phyloP scores from a whole-genome alignment of 1,140 invertebrate species.

The Doryteuthis pealeii region DNA sequence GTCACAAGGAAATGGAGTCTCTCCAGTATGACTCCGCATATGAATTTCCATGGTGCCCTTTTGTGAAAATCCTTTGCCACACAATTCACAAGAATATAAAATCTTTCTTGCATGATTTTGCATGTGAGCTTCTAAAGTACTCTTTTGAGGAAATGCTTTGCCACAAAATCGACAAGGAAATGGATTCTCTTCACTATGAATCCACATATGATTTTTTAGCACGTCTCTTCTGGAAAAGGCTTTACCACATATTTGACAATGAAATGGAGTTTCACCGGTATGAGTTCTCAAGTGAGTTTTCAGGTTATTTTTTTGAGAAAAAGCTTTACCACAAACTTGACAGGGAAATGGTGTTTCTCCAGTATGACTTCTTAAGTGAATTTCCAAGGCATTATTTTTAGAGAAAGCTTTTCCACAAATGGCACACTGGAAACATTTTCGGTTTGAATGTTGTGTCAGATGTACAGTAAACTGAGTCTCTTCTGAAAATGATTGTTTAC shows the following conservation, averaged over 20 bases:
- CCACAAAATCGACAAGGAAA: slow-evolving; percentile 60
- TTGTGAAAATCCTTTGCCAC: slow-evolving; percentile 88
- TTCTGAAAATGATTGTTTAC: slow-evolving; percentile 63
- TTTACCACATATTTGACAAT: slow-evolving; percentile 18
- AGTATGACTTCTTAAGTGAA: slow-evolving; percentile 77
- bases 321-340: slow-evolving; percentile 61
- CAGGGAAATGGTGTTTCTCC: slow-evolving; percentile 82
- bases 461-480: slow-evolving; percentile 64
- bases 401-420: slow-evolving; percentile 65
- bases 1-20: slow-evolving; percentile 90
- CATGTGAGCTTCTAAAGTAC: slow-evolving; percentile 61
- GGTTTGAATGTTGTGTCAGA: slow-evolving; percentile 69
- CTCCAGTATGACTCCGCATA: slow-evolving; percentile 82
- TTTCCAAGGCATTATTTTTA: slow-evolving; percentile 67
- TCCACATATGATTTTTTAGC: slow-evolving; percentile 10
- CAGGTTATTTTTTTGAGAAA: slow-evolving; percentile 27
- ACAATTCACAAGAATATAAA: slow-evolving; percentile 73
- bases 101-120: slow-evolving; percentile 70
- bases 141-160: slow-evolving; percentile 61
- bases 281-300: slow-evolving; percentile 15
- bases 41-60: slow-evolving; percentile 90
- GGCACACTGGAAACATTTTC: slow-evolving; percentile 69
- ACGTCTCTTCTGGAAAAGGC: slow-evolving; percentile 13
- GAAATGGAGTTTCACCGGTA: not conserved
- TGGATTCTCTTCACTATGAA: slow-evolving; percentile 70